Base-by-base conservation (phyloP, 2,888 invertebrate genomes). In the Drosophila kanekoi region DNA sequence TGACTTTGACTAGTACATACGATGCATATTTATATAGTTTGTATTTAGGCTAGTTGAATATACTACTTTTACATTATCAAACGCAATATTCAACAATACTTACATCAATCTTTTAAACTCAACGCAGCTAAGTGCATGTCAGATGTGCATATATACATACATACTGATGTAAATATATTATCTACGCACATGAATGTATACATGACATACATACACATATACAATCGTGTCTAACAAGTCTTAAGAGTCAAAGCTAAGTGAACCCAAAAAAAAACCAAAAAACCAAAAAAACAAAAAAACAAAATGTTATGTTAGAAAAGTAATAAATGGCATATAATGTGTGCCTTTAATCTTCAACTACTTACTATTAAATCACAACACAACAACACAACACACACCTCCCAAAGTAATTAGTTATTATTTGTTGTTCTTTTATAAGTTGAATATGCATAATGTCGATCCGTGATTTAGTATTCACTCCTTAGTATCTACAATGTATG, bases 1-100 rank as follows among this genome's bases (percentile, higher is more conserved):
- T 49, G 49, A 60, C 60, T 49, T 49, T 48, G 47, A 33, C 41
- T 59, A 61, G 43, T 57, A 57, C 62, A 72, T 68, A 75, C 68
- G 44, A 14, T 57, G 47, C 33, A 48, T 28, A 49, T 45, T 32
- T 57, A 40, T 16, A 41, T 59, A 48, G 41, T 35, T 35, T 49
- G 41, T 44, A 43, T 75, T 72, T 77, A 67, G 58, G 53, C 59
- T 74, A 77, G 54, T 48, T 58, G 58, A 76, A 73, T 23, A 73
- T 23, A 35, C 40, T 14, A 63, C 38, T 60, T 63, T 48, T 37
- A 44, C 44, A 61, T 20, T 47, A 28, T 57, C 16, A 38, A 45
- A 44, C 37, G 20, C 28, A 49, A 37, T 60, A 61, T 40, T 51
- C 43, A 28, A 28, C 43, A 28, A 28, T 60, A 60, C 11, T 37